phyloP scores from a whole-genome alignment of 2,888 invertebrate species.

The Tenthredo notha region DNA sequence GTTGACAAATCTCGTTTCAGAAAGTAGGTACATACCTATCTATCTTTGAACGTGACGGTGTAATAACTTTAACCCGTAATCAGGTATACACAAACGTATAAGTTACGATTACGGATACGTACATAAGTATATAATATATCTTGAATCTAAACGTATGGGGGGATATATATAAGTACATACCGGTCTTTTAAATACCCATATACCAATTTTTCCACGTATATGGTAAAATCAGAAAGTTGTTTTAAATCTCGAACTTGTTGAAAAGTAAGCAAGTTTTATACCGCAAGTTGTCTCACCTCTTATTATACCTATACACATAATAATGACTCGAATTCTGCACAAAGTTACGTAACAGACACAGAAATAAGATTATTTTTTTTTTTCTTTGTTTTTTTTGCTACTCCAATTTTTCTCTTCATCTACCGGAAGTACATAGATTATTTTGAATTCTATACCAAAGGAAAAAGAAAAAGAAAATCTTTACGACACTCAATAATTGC shows the following conservation, averaged over 20 bases:
- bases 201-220: constrained; percentile 7
- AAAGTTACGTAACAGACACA: constrained; percentile 5
- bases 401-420: background rate
- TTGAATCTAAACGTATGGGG: background rate
- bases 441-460: background rate
- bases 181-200: background rate
- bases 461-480: background rate
- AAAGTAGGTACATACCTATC: background rate
- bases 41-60: background rate
- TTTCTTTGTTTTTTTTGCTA: background rate
- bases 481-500: background rate
- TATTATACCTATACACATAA: background rate
- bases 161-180: background rate
- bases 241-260: constrained; percentile 32
- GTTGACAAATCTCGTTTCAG: background rate
- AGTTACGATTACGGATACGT: background rate
- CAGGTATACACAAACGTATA: background rate
- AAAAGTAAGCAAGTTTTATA: constrained; percentile 20
- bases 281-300: background rate
- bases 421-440: background rate
- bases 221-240: constrained; percentile 51
- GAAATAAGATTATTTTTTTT: background rate
- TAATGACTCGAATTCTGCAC: background rate
- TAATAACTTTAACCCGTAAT: background rate
- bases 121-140: background rate